A percentile compares a stretch with the other conserved stretches of the same genome.
Evolutionary conservation across 2,797 vertebrate genomes (phyloP).

Genomic region (Trachurus trachurus): DNA sequence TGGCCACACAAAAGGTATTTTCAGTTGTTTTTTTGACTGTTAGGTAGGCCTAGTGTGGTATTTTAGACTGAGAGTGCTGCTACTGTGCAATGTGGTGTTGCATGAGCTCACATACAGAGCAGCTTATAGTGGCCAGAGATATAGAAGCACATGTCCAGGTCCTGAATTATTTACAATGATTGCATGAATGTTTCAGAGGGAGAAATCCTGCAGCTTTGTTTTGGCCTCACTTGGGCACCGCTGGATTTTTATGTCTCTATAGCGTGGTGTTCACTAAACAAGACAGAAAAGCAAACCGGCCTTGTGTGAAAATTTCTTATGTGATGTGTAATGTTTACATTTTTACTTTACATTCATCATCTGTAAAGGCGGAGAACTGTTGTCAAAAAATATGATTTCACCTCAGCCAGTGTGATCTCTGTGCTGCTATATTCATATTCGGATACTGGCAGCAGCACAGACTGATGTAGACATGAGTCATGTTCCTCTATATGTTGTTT

Average conservation of each 20-base stretch:
- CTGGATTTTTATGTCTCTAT: slow-evolving; percentile 22
- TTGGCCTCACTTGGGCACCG: slow-evolving; percentile 11
- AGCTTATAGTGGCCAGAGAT: slow-evolving; percentile 46
- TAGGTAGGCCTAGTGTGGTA: neutral
- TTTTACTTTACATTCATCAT: slow-evolving; percentile 16
- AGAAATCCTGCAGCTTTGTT: slow-evolving; percentile 58
- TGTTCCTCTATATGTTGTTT: slow-evolving; percentile 31
- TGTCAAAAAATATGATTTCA: slow-evolving; percentile 31
- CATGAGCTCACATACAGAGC: slow-evolving; percentile 14
- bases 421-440: slow-evolving; percentile 15
- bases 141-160: slow-evolving; percentile 45
- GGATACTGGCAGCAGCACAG: slow-evolving; percentile 33
- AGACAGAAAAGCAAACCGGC: neutral
- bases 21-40: neutral
- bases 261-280: slow-evolving; percentile 10
- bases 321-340: neutral
- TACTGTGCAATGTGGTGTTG: slow-evolving; percentile 17
- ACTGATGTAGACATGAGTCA: slow-evolving; percentile 46
- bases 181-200: slow-evolving; percentile 72
- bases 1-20: neutral
- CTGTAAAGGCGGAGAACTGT: neutral
- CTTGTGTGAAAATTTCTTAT: neutral
- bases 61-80: slow-evolving; percentile 26
- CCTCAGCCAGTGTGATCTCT: slow-evolving; percentile 3
- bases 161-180: slow-evolving; percentile 75